Evolutionary conservation across 2,797 vertebrate genomes (phyloP), one percentile per base, ranked within the genome.

Genomic region (Sciaenops ocellatus): DNA sequence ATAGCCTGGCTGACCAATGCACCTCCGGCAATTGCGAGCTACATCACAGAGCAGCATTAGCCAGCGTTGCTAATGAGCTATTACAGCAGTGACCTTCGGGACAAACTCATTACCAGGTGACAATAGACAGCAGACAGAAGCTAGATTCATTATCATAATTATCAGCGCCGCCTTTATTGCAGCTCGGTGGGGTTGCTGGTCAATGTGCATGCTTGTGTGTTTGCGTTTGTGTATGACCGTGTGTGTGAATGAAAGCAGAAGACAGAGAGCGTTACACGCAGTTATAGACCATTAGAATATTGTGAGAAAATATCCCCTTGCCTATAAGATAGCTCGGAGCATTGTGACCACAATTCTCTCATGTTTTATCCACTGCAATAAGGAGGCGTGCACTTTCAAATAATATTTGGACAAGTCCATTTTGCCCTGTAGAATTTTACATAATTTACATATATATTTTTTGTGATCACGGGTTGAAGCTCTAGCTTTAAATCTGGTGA

Each of bases 101-200:
- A 91, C 88, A 92, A 92, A 90, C 87, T 90, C 90, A 92, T 91
- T 92, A 91, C 79, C 85, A 80, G 85, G 86, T 88, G 90, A 93
- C 85, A 91, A 91, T 91, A 85, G 87, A 89, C n/a, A 7, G 73
- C 80, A 71, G 79, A 90, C 88, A 89, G 70, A 83, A 86, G 73
- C 80, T 73, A 61, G 85, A 86, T 86, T 89, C 86, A 91, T 93
- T 91, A 91, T 85, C 87, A 92, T 89, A 93, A 92, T 94, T 89
- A 91, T 92, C 87, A 83, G 79, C 2, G 12, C 44, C 11, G 34
- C 81, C 81, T 90, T 89, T 87, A 84, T 76, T 84, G 85, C 79
- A 71, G 67, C 79, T 87, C 30, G 9, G 68, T 51, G 62, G 70
- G 84, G 68, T 77, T 88, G 76, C 67, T 85, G 83, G 82, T 80